A percentile compares a stretch with the other conserved stretches of the same genome.
Evolutionary conservation across 2,797 vertebrate genomes (phyloP).

Genomic region (Schizopygopsis malacanthus): DNA sequence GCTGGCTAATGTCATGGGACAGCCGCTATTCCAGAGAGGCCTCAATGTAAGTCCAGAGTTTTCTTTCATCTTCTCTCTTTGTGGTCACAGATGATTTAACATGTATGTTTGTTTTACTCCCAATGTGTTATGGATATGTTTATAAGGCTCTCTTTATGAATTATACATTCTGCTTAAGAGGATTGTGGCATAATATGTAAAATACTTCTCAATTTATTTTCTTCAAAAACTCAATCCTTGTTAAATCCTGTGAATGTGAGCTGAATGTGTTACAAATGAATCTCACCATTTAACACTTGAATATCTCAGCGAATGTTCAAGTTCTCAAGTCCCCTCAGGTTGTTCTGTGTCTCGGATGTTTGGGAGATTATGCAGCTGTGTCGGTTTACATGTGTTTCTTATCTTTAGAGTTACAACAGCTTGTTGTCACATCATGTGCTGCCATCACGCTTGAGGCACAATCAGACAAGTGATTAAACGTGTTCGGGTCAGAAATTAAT

Average conservation of each 20-base stretch:
- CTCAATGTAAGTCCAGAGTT: constrained; percentile 88
- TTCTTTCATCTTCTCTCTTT: not conserved
- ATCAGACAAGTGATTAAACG: not conserved
- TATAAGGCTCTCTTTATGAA: constrained; percentile 22
- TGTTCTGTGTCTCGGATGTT: constrained; percentile 6
- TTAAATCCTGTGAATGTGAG: not conserved
- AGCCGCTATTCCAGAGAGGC: constrained; percentile 92
- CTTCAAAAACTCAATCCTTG: not conserved
- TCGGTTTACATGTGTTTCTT: not conserved
- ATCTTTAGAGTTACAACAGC: constrained; percentile 11
- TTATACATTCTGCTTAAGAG: constrained; percentile 11
- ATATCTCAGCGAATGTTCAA: not conserved
- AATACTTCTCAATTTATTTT: not conserved
- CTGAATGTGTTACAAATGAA: not conserved
- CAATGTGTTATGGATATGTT: not conserved
- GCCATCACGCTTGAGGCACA: not conserved
- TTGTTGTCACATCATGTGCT: not conserved
- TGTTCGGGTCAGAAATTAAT: not conserved
- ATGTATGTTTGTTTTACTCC: not conserved
- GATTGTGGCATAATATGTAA: not conserved
- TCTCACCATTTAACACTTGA: not conserved
- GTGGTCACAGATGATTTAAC: not conserved
- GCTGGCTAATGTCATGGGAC: constrained; percentile 98
- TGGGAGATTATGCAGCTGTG: not conserved
- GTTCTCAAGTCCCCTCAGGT: constrained; percentile 8